A percentile compares a stretch with the other conserved stretches of the same genome.
Conservation (phyloP, 2,888 invertebrate species). For the Drosophila lutescens region DNA sequence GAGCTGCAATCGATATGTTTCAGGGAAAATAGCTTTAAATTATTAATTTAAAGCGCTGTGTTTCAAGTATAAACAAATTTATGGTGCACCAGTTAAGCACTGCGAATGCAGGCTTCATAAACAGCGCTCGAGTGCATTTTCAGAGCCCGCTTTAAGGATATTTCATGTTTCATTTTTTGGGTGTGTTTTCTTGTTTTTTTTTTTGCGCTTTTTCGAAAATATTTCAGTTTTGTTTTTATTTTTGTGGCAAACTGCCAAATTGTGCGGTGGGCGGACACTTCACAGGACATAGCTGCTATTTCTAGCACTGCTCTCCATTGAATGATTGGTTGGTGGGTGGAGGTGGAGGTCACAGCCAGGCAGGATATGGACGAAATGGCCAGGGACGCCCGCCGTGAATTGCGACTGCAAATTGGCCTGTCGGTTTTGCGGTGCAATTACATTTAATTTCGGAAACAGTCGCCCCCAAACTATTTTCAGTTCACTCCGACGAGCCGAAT, state of each 20-base stretch:
- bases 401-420: conserved; percentile 62
- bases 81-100: not conserved
- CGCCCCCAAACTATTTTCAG: conserved; percentile 41
- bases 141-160: conserved; percentile 53
- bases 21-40: not conserved
- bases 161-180: conserved; percentile 34
- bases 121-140: conserved; percentile 56
- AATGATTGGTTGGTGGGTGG: conserved; percentile 19
- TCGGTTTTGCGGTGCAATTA: conserved; percentile 64
- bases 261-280: conserved; percentile 55
- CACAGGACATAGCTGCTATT: conserved; percentile 16
- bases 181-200: not conserved
- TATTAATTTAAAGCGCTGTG: not conserved
- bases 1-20: too few species aligned
- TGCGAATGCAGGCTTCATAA: conserved; percentile 35
- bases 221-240: conserved; percentile 46
- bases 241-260: conserved; percentile 70
- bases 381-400: conserved; percentile 24
- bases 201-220: conserved; percentile 21
- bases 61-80: not conserved
- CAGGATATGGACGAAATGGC: conserved; percentile 13
- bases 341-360: not conserved
- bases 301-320: conserved; percentile 43
- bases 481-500: conserved; percentile 33
- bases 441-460: conserved; percentile 72